Evolutionary conservation across 2,113 vertebrate genomes (phyloP), one percentile per base, ranked within the genome.

Genomic region (Origma solitaria): DNA sequence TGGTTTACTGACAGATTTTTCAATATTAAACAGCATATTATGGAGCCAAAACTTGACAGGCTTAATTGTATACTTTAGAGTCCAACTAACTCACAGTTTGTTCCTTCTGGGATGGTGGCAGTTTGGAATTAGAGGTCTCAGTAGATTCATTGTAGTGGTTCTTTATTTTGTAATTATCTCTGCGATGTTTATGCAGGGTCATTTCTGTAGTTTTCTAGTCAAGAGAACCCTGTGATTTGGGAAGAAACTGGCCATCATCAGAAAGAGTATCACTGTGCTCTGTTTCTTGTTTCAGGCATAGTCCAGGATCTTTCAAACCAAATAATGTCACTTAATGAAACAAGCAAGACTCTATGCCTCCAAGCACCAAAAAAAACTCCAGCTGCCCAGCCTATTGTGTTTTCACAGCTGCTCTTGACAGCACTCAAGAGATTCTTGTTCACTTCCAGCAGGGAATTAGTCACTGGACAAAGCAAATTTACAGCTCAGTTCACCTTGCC

Each of bases 51-150:
- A 84, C 80, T 93, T 94, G 93, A 51, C 69, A 94, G 73, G 76
- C 84, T 97, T 97, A 97, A 97, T 97, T 96, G 88, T 82, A 76
- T 92, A 54, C 54, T 96, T 95, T 82, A 69, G 85, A 97, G 95
- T 96, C 96, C 86, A 91, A 49, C 90, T 91, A 86, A 92, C 86
- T 95, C 89, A 69, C 94, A 68, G 61, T 84, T 92, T 92, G 89
- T 97, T 85, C 94, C 88, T 94, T 94, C 94, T 95, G 93, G 81
- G 51, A 79, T 72, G 61, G 51, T 75, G 66, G 80, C 64, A 90
- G 47, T 94, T 96, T 82, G 71, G 66, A 96, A 95, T 96, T 96
- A 97, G 92, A 92, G 44, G 75, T 91, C 76, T 94, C 87, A 56
- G 54, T 83, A 62, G 76, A 94, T 75, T 95, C 77, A 38, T 90